phyloP scores from a whole-genome alignment of 2,888 invertebrate genomes.

The Cyrtodaria siliqua region DNA sequence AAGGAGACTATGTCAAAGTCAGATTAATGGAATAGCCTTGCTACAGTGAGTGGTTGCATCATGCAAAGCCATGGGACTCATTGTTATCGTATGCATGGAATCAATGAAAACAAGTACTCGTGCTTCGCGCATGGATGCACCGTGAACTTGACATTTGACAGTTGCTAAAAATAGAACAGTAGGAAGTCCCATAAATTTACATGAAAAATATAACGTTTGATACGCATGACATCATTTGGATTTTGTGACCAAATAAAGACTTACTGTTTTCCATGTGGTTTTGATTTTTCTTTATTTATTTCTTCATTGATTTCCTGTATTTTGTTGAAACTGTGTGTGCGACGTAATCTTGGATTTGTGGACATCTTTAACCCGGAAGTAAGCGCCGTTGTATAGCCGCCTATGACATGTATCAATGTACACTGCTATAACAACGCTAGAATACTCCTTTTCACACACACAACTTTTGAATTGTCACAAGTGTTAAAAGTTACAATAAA shows the following conservation, averaged over 20 bases:
- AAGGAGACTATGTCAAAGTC: no score
- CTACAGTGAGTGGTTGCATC: no score
- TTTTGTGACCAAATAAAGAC: conserved; percentile 33
- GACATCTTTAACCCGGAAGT: conserved; percentile 51
- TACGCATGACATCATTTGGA: not conserved
- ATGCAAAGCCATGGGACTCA: no score
- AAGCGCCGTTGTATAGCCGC: conserved; percentile 12
- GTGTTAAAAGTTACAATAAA: no score
- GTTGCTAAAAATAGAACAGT: conserved; percentile 41
- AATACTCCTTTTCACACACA: no score
- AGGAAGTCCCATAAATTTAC: conserved; percentile 7
- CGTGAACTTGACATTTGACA: conserved; percentile 41
- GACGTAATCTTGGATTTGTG: conserved; percentile 67
- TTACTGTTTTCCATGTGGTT: conserved; percentile 75
- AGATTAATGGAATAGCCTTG: no score
- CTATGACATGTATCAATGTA: conserved; percentile 4
- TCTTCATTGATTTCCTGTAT: conserved; percentile 69
- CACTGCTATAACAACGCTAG: no score
- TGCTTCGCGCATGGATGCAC: conserved; percentile 54
- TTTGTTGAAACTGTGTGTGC: conserved; percentile 69
- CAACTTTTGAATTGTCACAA: no score
- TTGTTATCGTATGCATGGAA: no score
- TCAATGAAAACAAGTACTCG: not conserved
- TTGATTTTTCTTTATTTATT: conserved; percentile 63
- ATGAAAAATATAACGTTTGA: not conserved